phyloP scores from a whole-genome alignment of 2,888 invertebrate genomes.

The Drymonia ruficornis region DNA sequence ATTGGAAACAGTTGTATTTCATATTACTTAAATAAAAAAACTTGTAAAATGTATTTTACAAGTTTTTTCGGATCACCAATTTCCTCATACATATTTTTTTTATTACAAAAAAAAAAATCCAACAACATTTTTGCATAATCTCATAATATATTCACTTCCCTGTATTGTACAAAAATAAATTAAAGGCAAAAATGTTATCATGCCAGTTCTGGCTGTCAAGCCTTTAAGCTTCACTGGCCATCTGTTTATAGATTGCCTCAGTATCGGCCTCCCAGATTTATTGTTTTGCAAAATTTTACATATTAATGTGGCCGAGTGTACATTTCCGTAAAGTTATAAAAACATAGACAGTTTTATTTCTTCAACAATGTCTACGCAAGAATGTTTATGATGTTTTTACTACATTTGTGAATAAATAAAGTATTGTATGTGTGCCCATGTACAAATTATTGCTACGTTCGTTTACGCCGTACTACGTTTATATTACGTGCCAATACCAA shows the following conservation, averaged over 20 bases:
- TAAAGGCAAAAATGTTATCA: slow-evolving; percentile 18
- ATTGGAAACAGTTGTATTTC: too few relatives aligned
- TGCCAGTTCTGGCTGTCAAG: slow-evolving; percentile 36
- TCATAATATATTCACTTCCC: background rate
- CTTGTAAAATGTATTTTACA: too few relatives aligned
- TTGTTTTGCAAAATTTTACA: slow-evolving; percentile 30
- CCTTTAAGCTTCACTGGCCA: slow-evolving; percentile 36
- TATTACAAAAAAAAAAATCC: background rate
- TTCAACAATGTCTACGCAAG: slow-evolving; percentile 56
- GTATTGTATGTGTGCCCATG: slow-evolving; percentile 27
- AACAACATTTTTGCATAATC: background rate
- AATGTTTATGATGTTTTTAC: slow-evolving; percentile 64
- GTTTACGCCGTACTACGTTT: background rate
- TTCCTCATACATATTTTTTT: background rate
- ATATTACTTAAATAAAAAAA: too few relatives aligned
- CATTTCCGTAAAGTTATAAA: slow-evolving; percentile 46
- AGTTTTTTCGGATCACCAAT: too few relatives aligned
- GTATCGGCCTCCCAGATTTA: slow-evolving; percentile 34
- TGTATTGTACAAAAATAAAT: background rate
- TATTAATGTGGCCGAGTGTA: slow-evolving; percentile 37
- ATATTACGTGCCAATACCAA: background rate
- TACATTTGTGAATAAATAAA: slow-evolving; percentile 54
- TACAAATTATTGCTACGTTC: slow-evolving; percentile 1
- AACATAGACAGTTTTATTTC: slow-evolving; percentile 45
- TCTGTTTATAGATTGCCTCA: slow-evolving; percentile 33